Evolutionary conservation across 2,888 invertebrate species (phyloP).

Genomic region (Agonopterix heracliana): DNA sequence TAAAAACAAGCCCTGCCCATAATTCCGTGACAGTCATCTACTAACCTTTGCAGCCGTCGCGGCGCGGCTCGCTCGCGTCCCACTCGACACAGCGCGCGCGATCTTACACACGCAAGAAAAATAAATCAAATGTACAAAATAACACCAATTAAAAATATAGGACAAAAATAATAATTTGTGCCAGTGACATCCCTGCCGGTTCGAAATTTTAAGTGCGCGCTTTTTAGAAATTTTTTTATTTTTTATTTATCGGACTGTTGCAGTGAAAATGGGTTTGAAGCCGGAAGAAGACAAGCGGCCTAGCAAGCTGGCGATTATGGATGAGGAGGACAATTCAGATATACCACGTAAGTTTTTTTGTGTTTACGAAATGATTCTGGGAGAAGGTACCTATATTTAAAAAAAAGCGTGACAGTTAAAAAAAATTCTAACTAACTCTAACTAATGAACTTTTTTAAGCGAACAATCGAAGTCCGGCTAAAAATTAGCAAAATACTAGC

Average conservation of each 20-base stretch:
- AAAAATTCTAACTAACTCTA: too few relatives aligned
- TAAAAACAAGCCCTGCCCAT: constrained; percentile 57
- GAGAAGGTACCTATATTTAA: neutral
- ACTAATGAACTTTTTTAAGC: too few relatives aligned
- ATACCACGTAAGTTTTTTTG: constrained; percentile 51
- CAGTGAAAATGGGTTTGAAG: constrained; percentile 69
- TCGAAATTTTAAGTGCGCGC: constrained; percentile 19
- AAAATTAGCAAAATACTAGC: too few relatives aligned
- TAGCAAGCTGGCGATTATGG: constrained; percentile 72
- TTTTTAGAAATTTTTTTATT: constrained; percentile 24
- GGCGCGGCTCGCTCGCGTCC: neutral
- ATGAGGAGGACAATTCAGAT: constrained; percentile 60
- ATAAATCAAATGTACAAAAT: constrained; percentile 16
- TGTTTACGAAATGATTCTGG: neutral
- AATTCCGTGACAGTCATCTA: constrained; percentile 56
- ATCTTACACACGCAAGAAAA: constrained; percentile 20
- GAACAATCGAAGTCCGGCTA: too few relatives aligned
- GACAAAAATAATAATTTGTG: constrained; percentile 29
- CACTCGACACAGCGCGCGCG: constrained; percentile 27
- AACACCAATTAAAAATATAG: constrained; percentile 29
- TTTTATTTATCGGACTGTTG: constrained; percentile 24
- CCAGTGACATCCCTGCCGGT: constrained; percentile 10
- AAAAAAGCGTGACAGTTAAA: neutral
- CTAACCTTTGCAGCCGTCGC: constrained; percentile 27
- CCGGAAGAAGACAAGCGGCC: constrained; percentile 65